These are phyloP conservation scores for Pyrochroa serraticornis DNA, from an alignment of 2,888 invertebrate genomes.

Conservation along the genomic window DNA sequence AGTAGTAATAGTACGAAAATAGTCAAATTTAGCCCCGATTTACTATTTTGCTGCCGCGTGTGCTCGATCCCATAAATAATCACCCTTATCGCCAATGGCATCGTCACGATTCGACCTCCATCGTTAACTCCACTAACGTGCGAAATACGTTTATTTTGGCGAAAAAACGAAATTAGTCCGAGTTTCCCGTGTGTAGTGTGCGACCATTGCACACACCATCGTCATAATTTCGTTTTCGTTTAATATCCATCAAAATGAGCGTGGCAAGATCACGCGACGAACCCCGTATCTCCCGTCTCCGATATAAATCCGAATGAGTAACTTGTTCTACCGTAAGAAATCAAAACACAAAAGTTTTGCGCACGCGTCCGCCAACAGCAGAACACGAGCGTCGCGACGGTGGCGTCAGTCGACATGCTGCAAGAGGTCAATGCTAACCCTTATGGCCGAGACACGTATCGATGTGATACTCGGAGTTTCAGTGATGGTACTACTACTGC, in stretches of 20 bases:
- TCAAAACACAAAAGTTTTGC: constrained; percentile 34
- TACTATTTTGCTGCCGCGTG: constrained; percentile 4
- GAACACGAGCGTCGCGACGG: constrained; percentile 34
- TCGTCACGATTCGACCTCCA: constrained; percentile 12
- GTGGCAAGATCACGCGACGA: constrained; percentile 3
- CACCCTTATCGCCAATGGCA: constrained; percentile 4
- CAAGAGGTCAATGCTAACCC: constrained; percentile 38
- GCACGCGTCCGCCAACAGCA: constrained; percentile 31
- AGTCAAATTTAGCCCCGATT: not conserved
- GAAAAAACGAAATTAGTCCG: not conserved
- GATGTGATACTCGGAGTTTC: constrained; percentile 36
- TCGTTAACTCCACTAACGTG: not conserved
- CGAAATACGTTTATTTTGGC: not conserved
- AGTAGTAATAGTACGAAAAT: too few relatives aligned
- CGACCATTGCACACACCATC: not conserved
- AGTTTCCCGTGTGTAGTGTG: not conserved
- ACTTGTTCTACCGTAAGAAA: constrained; percentile 31
- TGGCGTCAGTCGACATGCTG: constrained; percentile 49
- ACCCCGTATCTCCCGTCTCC: not conserved
- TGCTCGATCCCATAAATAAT: constrained; percentile 8
- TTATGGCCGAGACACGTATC: constrained; percentile 40
- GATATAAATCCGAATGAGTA: constrained; percentile 19
- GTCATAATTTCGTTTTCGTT: not conserved
- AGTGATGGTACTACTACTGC: constrained; percentile 23
- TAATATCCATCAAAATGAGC: not conserved